Conservation (phyloP, 1,140 invertebrate genomes). For the Brachionus rotundiformis region DNA sequence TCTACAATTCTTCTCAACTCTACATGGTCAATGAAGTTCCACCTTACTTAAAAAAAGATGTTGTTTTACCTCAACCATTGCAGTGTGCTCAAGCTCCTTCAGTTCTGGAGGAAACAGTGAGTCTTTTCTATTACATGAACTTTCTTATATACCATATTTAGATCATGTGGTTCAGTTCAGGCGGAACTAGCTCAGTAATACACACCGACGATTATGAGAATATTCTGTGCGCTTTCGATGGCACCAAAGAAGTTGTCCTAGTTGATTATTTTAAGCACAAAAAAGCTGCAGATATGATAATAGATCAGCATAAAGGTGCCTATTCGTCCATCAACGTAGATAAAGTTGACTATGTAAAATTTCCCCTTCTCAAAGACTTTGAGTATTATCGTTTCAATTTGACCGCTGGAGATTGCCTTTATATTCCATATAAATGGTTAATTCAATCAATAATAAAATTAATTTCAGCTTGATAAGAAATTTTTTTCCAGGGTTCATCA, state of each 20-base stretch:
- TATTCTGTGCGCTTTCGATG: conserved; percentile 61
- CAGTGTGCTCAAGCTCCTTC: conserved; percentile 25
- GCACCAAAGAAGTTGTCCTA: conserved; percentile 59
- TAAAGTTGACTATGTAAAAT: conserved; percentile 58
- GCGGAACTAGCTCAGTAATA: conserved; percentile 62
- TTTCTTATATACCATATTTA: not conserved
- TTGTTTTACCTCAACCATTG: not conserved
- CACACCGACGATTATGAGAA: conserved; percentile 63
- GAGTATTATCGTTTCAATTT: conserved; percentile 58
- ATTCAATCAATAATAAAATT: conserved; percentile 52
- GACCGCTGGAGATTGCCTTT: conserved; percentile 62
- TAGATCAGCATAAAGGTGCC: not conserved
- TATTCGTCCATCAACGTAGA: conserved; percentile 43
- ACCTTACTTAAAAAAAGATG: conserved; percentile 56
- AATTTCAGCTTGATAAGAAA: not conserved
- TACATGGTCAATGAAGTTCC: conserved; percentile 62
- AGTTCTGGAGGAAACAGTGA: conserved; percentile 38
- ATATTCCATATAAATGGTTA: conserved; percentile 60
- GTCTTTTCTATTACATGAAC: not conserved
- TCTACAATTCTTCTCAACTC: conserved; percentile 58
- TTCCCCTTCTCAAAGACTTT: conserved; percentile 56
- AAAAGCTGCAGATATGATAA: conserved; percentile 56
- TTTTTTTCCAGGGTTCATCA: conserved; percentile 59
- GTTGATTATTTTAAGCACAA: conserved; percentile 59
- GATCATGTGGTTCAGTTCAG: conserved; percentile 62